Evolutionary conservation across 2,797 vertebrate species (phyloP).

Genomic region (Chrysocyon brachyurus): DNA sequence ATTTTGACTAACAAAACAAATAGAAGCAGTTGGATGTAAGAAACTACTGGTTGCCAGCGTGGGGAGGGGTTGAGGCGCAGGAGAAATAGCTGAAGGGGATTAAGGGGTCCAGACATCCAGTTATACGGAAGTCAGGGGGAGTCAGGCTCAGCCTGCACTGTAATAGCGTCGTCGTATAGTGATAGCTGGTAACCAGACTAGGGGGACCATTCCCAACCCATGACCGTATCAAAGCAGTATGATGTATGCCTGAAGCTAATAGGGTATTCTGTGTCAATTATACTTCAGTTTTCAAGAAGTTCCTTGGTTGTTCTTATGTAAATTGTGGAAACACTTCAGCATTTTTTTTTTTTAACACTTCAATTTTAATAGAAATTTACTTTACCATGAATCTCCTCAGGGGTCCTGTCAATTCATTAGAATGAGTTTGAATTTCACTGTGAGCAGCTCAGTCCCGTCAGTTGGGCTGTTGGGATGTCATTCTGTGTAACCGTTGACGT

Average conservation of each 20-base stretch:
- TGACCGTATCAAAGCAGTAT: background rate
- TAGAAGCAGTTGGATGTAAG: background rate
- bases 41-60: background rate
- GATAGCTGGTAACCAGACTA: background rate
- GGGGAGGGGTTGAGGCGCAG: background rate
- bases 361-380: conserved; percentile 30
- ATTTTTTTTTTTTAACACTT: too few relatives aligned
- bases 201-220: background rate
- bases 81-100: background rate
- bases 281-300: background rate
- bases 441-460: background rate
- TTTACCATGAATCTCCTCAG: background rate
- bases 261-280: background rate
- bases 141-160: background rate
- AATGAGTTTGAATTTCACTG: conserved; percentile 2
- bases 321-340: background rate
- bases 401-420: background rate
- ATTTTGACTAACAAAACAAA: background rate
- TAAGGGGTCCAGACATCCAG: background rate
- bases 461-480: background rate
- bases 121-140: background rate
- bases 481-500: background rate
- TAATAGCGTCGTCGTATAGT: too few relatives aligned
- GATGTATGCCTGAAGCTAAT: background rate
- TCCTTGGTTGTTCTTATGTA: background rate